Evolutionary conservation across 1,140 invertebrate species (phyloP).

Genomic region (Lasioglossum baleicum): DNA sequence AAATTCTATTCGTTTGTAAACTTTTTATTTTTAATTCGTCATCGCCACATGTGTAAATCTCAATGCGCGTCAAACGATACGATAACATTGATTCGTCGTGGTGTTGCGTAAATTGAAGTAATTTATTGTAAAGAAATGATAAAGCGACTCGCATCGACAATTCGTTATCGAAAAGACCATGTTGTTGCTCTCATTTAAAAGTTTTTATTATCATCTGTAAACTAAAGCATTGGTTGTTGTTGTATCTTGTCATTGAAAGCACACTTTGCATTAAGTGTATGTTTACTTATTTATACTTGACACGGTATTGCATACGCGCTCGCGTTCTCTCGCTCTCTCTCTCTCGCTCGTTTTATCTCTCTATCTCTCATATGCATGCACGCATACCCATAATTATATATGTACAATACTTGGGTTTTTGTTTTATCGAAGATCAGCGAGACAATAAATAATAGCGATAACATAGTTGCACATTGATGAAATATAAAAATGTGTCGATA

Average conservation of each 20-base stretch:
- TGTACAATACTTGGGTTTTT: slow-evolving; percentile 1
- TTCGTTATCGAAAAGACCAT: neutral
- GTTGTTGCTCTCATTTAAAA: neutral
- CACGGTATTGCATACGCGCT: neutral
- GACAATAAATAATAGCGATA: neutral
- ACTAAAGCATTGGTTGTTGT: neutral
- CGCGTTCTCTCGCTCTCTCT: neutral
- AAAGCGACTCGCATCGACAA: neutral
- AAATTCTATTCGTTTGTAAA: neutral
- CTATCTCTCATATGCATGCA: neutral
- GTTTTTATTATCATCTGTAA: neutral
- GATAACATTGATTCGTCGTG: neutral
- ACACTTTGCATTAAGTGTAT: neutral
- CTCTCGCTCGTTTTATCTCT: no score
- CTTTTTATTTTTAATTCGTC: neutral
- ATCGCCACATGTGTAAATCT: neutral
- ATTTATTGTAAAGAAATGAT: no score
- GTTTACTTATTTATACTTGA: neutral
- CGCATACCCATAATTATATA: neutral
- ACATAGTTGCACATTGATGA: neutral
- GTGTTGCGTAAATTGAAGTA: neutral
- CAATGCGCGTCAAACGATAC: neutral
- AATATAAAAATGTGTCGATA: neutral
- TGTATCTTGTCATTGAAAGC: neutral
- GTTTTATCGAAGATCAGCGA: neutral